Conservation (phyloP, 2,797 vertebrate species). For the Numenius phaeopus region DNA sequence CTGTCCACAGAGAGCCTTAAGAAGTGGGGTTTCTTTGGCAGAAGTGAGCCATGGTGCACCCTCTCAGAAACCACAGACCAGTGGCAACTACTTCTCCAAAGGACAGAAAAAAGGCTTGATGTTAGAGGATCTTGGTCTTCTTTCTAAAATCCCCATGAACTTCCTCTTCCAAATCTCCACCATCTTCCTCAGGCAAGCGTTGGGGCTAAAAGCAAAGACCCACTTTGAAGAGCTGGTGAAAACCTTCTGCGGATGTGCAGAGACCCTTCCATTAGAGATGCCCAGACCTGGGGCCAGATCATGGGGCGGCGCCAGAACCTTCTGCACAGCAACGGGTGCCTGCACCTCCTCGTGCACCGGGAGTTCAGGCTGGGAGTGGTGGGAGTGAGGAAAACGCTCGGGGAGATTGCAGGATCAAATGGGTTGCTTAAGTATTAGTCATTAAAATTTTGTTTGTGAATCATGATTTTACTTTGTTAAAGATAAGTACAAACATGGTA, state of each 20-base stretch:
- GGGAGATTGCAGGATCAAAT: conserved; percentile 25
- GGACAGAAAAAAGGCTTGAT: background rate
- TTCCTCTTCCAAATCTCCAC: background rate
- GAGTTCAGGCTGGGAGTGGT: background rate
- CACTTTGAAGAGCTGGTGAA: background rate
- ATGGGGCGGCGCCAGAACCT: background rate
- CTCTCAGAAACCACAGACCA: background rate
- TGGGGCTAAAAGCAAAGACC: background rate
- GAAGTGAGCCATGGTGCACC: background rate
- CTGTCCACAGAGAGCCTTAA: background rate
- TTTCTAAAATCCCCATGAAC: background rate
- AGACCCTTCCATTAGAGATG: background rate
- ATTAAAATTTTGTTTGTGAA: conserved; percentile 16
- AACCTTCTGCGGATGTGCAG: background rate
- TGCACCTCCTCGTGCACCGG: background rate
- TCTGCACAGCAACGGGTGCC: background rate
- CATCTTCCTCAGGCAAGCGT: background rate
- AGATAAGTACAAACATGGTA: background rate
- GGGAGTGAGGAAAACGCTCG: background rate
- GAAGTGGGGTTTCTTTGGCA: background rate
- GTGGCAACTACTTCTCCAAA: background rate
- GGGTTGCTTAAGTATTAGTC: background rate
- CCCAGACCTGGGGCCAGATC: background rate
- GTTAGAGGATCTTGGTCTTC: background rate
- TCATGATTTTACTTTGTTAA: background rate